Base-by-base conservation (phyloP, 2,113 vertebrate genomes). In the Seriola aureovittata region DNA sequence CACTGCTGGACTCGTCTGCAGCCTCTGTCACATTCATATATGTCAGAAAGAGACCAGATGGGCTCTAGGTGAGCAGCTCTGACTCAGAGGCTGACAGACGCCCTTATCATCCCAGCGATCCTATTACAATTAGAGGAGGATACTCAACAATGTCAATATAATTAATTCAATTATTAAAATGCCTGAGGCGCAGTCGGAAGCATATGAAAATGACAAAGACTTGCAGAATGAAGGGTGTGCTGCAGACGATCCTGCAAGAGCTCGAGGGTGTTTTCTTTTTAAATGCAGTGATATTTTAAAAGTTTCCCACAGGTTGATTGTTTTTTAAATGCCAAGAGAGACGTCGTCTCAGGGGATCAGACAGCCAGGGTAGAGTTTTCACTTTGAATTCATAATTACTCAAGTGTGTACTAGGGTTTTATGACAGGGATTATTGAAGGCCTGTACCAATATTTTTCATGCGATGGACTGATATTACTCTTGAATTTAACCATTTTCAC, bases 81-180 rank as follows among this genome's bases (percentile, higher is more conserved):
- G 55, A 63, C 66, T 77, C 68, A 21, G 12, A 54, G 23, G 46
- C 66, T 40, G 71, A 80, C 75, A 71, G 73, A 50, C 42, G 21
- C 48, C 65, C 66, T 70, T 89, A 82, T 87, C 69, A 0, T 78
- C 78, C 48, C 65, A 13, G 66, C 55, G 46, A 85, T 88, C 80
- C 86, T 70, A 84, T 89, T 79, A 90, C 81, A 91, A 88, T 91
- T 88, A 88, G 57, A 91, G 65, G 62, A 88, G 64, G 85, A 88
- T 76, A 71, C 78, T 85, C 80, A 74, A 74, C 78, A 80, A 80
- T 84, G 86, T 89, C 86, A 87, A 82, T 74, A 76, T 84, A 82
- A 93, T 91, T 85, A 85, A 92, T 91, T 88, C 80, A 86, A 90
- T 90, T 91, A 91, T 90, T 80, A 75, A 75, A 86, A 78, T 80